phyloP scores from a whole-genome alignment of 2,113 vertebrate species.

The Malurus alboscapulatus region DNA sequence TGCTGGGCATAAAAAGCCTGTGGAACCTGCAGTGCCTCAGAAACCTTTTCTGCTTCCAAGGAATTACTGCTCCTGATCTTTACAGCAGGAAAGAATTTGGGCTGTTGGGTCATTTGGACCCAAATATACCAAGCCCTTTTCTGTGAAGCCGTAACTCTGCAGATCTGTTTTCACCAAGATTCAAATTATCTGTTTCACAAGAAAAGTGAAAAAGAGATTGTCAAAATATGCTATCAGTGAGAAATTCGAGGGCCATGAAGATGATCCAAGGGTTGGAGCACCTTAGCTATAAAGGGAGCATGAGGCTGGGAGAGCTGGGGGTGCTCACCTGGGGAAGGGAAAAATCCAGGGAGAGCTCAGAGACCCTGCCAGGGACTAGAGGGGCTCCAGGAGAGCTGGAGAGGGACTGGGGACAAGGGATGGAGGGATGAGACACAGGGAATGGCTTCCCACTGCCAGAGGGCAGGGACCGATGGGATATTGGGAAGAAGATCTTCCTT shows the following conservation, averaged over 20 bases:
- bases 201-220: neutral
- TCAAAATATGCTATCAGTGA: neutral
- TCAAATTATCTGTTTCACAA: neutral
- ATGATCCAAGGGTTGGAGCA: neutral
- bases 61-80: neutral
- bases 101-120: neutral
- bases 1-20: neutral
- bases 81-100: neutral
- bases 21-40: neutral
- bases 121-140: neutral
- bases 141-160: too few species aligned
- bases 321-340: too few species aligned
- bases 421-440: too few species aligned
- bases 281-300: neutral
- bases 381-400: too few species aligned
- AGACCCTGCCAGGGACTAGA: too few species aligned
- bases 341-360: too few species aligned
- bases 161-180: neutral
- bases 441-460: too few species aligned
- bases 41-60: neutral
- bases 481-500: too few species aligned
- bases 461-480: too few species aligned
- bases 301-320: neutral
- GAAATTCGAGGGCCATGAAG: neutral
- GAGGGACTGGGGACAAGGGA: too few species aligned